Conservation (phyloP, 2,797 vertebrate species). For the Erethizon dorsatum region DNA sequence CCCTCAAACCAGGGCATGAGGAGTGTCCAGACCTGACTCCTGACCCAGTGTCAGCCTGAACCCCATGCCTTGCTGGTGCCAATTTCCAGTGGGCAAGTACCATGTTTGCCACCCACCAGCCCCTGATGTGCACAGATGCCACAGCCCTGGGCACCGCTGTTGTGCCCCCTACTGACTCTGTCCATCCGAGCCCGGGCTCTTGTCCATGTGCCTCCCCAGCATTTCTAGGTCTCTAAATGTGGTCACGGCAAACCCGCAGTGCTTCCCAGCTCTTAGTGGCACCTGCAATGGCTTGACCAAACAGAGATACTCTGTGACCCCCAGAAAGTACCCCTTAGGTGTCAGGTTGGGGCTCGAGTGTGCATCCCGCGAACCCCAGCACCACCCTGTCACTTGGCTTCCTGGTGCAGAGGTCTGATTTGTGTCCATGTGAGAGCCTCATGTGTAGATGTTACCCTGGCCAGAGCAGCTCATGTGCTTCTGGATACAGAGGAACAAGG, state of each 20-base stretch:
- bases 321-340: background rate
- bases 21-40: background rate
- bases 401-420: background rate
- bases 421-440: background rate
- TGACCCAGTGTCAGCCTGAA: background rate
- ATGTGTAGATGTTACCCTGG: background rate
- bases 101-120: background rate
- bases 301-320: background rate
- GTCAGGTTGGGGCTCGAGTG: background rate
- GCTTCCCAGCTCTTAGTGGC: background rate
- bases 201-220: background rate
- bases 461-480: background rate
- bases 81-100: background rate
- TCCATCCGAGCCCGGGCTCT: background rate
- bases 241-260: background rate
- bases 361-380: background rate
- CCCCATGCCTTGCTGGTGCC: background rate
- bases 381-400: background rate
- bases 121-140: background rate
- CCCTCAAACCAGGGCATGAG: background rate
- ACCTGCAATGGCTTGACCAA: background rate
- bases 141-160: background rate
- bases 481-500: background rate
- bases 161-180: background rate
- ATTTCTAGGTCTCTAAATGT: background rate